Conservation (phyloP, 2,113 vertebrate genomes). For the Nanorana parkeri region DNA sequence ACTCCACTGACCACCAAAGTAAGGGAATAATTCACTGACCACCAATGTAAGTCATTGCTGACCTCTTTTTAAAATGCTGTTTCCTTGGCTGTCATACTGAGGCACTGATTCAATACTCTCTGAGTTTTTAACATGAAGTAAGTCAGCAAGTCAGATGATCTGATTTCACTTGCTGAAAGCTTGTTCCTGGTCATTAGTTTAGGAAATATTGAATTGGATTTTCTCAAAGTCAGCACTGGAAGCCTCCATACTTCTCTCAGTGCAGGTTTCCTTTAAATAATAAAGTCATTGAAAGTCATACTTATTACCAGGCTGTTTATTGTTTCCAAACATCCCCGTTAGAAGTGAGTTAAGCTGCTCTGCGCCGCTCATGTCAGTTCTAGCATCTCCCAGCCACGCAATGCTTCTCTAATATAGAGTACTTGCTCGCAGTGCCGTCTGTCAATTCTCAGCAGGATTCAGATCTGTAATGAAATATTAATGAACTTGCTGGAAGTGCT, state of each 20-base stretch:
- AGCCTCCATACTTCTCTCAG: background rate
- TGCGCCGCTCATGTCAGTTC: background rate
- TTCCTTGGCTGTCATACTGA: too few relatives aligned
- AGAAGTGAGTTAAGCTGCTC: background rate
- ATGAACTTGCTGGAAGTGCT: constrained; percentile 27
- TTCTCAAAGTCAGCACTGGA: background rate
- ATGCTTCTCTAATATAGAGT: constrained; percentile 14
- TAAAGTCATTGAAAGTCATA: background rate
- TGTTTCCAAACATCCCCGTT: background rate
- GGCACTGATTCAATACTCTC: too few relatives aligned
- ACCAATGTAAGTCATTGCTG: too few relatives aligned
- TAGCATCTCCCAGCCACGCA: background rate
- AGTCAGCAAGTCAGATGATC: too few relatives aligned
- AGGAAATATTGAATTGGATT: too few relatives aligned
- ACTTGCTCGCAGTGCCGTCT: background rate
- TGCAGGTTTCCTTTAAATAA: background rate
- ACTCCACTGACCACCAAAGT: too few relatives aligned
- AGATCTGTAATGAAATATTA: constrained; percentile 40
- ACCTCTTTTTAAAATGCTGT: too few relatives aligned
- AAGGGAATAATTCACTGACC: too few relatives aligned
- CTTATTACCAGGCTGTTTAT: background rate
- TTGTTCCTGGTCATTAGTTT: too few relatives aligned
- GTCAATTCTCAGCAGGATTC: constrained; percentile 25
- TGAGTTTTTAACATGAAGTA: too few relatives aligned
- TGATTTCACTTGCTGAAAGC: too few relatives aligned